Conservation (phyloP, 1,140 invertebrate species). For the Temnothorax longispinosus region DNA sequence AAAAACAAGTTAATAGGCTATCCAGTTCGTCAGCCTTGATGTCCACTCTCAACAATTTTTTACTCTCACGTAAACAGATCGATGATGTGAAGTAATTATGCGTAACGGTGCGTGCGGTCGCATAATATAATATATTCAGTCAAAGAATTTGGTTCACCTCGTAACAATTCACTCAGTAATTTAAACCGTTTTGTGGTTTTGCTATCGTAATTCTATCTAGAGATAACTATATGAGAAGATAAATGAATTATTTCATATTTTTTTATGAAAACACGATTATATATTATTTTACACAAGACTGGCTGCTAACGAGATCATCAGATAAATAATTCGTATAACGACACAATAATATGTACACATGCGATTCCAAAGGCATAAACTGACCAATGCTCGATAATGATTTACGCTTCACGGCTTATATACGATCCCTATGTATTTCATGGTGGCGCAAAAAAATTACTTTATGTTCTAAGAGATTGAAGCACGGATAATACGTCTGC, state of each 20-base stretch:
- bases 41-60: constrained; percentile 30
- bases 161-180: constrained; percentile 41
- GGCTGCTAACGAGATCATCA: neutral
- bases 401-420: constrained; percentile 14
- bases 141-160: neutral
- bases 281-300: constrained; percentile 29
- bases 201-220: neutral
- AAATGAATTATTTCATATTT: constrained; percentile 13
- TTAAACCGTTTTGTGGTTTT: constrained; percentile 9
- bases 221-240: neutral
- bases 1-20: constrained; percentile 15
- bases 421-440: neutral
- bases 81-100: constrained; percentile 69
- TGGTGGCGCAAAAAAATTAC: neutral
- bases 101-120: constrained; percentile 66
- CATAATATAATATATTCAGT: constrained; percentile 38
- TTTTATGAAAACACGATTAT: neutral
- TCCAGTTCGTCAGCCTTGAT: constrained; percentile 43
- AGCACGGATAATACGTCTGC: neutral
- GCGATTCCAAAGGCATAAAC: neutral
- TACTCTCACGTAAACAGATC: neutral
- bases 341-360: neutral
- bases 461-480: constrained; percentile 10
- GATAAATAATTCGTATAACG: constrained; percentile 9
- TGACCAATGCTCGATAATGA: neutral